These are phyloP conservation scores for Euclidia mi DNA, from an alignment of 2,888 invertebrate genomes.

Conservation along the genomic window DNA sequence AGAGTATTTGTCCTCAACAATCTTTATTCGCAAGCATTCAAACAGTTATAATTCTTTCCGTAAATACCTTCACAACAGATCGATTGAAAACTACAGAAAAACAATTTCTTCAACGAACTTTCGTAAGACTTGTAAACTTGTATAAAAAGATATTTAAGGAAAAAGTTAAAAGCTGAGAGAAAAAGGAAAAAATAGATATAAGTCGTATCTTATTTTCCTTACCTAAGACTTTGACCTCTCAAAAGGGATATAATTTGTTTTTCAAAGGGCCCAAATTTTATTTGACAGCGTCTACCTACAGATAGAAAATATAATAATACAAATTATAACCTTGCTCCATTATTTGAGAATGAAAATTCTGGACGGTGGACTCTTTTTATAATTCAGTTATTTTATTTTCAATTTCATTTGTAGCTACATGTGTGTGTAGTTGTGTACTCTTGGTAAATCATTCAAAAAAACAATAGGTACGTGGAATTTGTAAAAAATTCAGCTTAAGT, in stretches of 20 bases:
- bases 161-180: conserved; percentile 18
- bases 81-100: neutral
- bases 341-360: neutral
- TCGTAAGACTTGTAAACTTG: conserved; percentile 8
- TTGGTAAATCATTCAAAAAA: neutral
- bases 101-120: conserved; percentile 11
- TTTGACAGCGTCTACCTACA: conserved; percentile 18
- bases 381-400: neutral
- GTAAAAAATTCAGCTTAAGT: neutral
- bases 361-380: neutral
- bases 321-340: conserved; percentile 6
- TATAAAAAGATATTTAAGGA: conserved; percentile 16
- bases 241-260: conserved; percentile 54
- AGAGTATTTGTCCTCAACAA: neutral
- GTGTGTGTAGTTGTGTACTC: neutral
- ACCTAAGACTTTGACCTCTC: conserved; percentile 41
- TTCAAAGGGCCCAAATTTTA: conserved; percentile 51
- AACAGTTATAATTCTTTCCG: neutral
- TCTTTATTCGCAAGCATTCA: neutral
- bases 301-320: conserved; percentile 24
- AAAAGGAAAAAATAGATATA: conserved; percentile 43
- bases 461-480: conserved; percentile 1
- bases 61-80: neutral
- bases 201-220: conserved; percentile 50
- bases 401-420: neutral